Conservation (phyloP, 64 coral and sea anemone genomes). For the Anthopleura sola region DNA sequence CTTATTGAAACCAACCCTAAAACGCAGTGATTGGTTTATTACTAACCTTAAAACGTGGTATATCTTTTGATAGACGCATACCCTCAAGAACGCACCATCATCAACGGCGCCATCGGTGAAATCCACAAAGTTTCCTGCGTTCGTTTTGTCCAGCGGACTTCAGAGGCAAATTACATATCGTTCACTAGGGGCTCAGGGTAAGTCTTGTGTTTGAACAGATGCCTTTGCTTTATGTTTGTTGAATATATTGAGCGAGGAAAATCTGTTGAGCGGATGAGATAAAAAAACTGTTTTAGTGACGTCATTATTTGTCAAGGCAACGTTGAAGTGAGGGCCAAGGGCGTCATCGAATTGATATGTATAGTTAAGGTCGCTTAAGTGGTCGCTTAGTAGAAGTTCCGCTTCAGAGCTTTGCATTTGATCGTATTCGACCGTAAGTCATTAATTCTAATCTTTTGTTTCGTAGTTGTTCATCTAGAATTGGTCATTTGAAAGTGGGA, state of each 20-base stretch:
- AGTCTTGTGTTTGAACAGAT: constrained; percentile 17
- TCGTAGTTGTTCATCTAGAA: constrained; percentile 76
- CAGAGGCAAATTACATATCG: constrained; percentile 37
- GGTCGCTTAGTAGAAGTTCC: too few relatives aligned
- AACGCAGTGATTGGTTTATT: too few relatives aligned
- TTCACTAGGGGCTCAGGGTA: constrained; percentile 64
- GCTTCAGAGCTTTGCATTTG: too few relatives aligned
- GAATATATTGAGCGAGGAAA: not conserved
- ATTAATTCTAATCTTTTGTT: too few relatives aligned
- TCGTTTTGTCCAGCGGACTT: constrained; percentile 46
- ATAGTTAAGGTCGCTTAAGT: too few relatives aligned
- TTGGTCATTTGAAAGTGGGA: constrained; percentile 45
- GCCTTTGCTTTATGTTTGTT: not conserved
- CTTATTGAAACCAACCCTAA: too few relatives aligned
- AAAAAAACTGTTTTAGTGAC: too few relatives aligned
- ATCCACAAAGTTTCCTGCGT: constrained; percentile 64
- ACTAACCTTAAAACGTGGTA: not conserved
- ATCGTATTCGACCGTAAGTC: too few relatives aligned
- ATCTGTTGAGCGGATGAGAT: too few relatives aligned
- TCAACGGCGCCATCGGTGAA: constrained; percentile 51
- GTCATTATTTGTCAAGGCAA: too few relatives aligned
- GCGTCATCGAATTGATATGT: too few relatives aligned
- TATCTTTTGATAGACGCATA: constrained; percentile 29
- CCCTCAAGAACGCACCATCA: constrained; percentile 21
- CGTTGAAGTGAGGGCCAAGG: too few relatives aligned